phyloP scores from a whole-genome alignment of 1,140 invertebrate species.

The Drosophila lacteicornis region DNA sequence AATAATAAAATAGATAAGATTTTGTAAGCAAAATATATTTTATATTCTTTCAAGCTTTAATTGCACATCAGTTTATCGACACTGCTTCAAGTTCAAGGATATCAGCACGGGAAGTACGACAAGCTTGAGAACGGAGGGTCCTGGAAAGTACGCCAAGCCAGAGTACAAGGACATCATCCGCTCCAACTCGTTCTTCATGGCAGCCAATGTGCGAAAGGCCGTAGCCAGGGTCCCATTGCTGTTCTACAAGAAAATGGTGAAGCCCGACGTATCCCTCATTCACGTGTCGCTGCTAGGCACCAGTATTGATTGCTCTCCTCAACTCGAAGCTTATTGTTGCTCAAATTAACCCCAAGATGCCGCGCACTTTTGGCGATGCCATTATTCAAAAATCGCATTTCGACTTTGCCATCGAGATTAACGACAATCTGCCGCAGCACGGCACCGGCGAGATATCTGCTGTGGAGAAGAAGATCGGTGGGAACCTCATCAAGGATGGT shows the following conservation, averaged over 20 bases:
- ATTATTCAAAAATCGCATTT: constrained; percentile 96
- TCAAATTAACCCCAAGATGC: constrained; percentile 94
- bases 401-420: constrained; percentile 92
- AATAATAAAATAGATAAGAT: too few species aligned
- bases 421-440: constrained; percentile 90
- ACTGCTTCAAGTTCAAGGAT: too few species aligned
- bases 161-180: constrained; percentile 92
- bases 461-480: constrained; percentile 93
- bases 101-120: constrained; percentile 89
- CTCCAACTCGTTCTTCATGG: constrained; percentile 96
- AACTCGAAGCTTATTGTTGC: constrained; percentile 95
- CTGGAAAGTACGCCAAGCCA: constrained; percentile 91
- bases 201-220: constrained; percentile 93
- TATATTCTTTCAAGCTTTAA: too few species aligned
- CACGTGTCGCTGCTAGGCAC: constrained; percentile 95
- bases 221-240: constrained; percentile 95
- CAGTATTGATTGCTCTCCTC: constrained; percentile 95
- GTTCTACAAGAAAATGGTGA: constrained; percentile 93
- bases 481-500: constrained; percentile 95
- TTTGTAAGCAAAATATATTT: too few species aligned
- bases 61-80: too few species aligned
- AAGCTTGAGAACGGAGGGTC: constrained; percentile 93
- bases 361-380: constrained; percentile 95
- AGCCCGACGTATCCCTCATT: constrained; percentile 94
- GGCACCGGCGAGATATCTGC: constrained; percentile 88